Base-by-base conservation (phyloP, 1,140 invertebrate species). In the Rhopalosiphum padi region DNA sequence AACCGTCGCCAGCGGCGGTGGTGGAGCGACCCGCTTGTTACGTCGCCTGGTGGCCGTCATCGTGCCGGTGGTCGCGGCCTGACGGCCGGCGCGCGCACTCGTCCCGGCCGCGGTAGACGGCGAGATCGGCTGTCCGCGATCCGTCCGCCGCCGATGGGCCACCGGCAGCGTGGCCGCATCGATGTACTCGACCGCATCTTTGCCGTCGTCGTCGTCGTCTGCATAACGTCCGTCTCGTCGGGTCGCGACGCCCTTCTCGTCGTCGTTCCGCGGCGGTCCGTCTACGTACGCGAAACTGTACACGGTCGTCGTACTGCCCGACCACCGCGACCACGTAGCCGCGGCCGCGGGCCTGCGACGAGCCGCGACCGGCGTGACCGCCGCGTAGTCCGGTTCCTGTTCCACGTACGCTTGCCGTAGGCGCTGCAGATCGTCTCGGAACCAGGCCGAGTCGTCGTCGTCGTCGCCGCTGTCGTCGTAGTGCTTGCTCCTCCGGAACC, bases 271-370 rank as follows among this genome's bases (percentile, higher is more conserved):
- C 23, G 37, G 30, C n/a, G 2, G 68, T 30, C 77, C 91, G 82
- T 43, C 89, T 23, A 86, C 43, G 23, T 86, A 86, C 37, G 68
- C 91, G 91, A 93, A 93, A 86, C 91, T 93, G 91, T 93, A 93
- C 43, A 93, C 91, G 82, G 91, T 93, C 8, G 91, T 93, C n/a
- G 91, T 93, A 25, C 91, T 93, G 4, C 91, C 91, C n/a, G 91
- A 93, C 91, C 91, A 93, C 21, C 48, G 11, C 6, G 48, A 82
- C 48, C 91, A 41, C 8, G 82, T 85, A 23, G 77, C 48, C 0
- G 82, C 46, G 11, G 48, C 15, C 9, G 51, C 8, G 22, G n/a
- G 22, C 15, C 48, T 35, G 11, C 91, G 91, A 23, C 22, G 46
- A 4, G 18, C 22, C 11, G 48, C 82, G 25, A 68, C n/a, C 18